Conservation (phyloP, 2,113 vertebrate genomes). For the Petrocephalus microphthalmus region DNA sequence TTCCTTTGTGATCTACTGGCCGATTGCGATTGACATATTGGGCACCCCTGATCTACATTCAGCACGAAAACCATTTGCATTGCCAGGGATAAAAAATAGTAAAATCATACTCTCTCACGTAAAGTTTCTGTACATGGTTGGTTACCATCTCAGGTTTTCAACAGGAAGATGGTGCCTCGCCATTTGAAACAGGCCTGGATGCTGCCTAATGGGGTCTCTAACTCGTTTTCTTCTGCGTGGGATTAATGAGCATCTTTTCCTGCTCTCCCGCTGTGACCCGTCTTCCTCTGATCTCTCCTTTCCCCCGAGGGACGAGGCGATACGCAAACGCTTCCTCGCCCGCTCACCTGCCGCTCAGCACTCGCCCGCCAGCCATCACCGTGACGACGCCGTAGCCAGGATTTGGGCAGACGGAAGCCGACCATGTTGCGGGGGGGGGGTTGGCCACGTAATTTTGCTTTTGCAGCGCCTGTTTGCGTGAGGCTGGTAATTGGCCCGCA, state of each 20-base stretch:
- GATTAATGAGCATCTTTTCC: background rate
- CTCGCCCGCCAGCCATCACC: background rate
- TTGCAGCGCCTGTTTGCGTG: background rate
- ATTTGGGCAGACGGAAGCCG: background rate
- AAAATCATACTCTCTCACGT: background rate
- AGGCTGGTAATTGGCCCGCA: background rate
- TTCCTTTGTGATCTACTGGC: too few relatives aligned
- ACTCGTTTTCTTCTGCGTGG: background rate
- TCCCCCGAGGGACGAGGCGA: background rate
- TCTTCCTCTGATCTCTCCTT: conserved; percentile 4
- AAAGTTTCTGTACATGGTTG: background rate
- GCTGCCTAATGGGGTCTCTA: background rate
- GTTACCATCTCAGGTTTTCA: background rate
- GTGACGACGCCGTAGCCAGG: background rate
- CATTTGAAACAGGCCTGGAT: background rate
- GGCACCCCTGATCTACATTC: too few relatives aligned
- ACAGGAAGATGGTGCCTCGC: background rate
- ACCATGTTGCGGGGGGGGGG: background rate
- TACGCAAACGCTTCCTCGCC: background rate
- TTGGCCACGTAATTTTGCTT: background rate
- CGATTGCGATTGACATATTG: too few relatives aligned
- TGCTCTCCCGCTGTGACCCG: background rate
- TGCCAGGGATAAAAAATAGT: background rate
- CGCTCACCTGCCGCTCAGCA: background rate
- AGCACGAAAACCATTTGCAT: background rate